phyloP scores from a whole-genome alignment of 1,140 invertebrate species.

The Brachionus rotundiformis region DNA sequence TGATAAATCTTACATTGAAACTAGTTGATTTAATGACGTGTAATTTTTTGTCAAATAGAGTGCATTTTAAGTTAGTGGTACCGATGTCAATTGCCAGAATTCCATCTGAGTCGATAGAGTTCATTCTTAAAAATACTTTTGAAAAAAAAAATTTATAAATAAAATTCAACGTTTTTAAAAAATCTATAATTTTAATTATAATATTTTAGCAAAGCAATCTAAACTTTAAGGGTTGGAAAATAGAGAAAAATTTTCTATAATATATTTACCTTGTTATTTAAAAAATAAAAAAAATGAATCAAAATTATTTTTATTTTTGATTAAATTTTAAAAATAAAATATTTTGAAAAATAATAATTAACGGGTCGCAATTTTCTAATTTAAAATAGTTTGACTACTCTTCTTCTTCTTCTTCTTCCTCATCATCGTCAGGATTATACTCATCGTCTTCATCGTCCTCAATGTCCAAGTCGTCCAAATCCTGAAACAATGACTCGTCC shows the following conservation, averaged over 20 bases:
- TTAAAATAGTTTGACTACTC: neutral
- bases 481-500: slow-evolving; percentile 89
- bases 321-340: slow-evolving; percentile 8
- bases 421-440: slow-evolving; percentile 40
- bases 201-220: neutral
- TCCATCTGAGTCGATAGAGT: neutral
- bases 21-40: neutral
- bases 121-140: neutral
- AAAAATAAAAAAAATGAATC: slow-evolving; percentile 11
- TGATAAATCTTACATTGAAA: neutral
- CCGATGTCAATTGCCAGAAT: slow-evolving; percentile 23
- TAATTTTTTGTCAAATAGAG: slow-evolving; percentile 15
- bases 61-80: slow-evolving; percentile 27
- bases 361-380: neutral
- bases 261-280: slow-evolving; percentile 1
- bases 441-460: slow-evolving; percentile 69
- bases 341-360: neutral
- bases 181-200: slow-evolving; percentile 18
- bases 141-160: neutral
- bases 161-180: neutral
- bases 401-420: slow-evolving; percentile 39
- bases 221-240: slow-evolving; percentile 5
- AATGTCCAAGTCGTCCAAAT: slow-evolving; percentile 83
- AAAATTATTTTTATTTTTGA: slow-evolving; percentile 27
- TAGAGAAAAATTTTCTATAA: neutral